Evolutionary conservation across 2,797 vertebrate genomes (phyloP).

Genomic region (Falco berigora): DNA sequence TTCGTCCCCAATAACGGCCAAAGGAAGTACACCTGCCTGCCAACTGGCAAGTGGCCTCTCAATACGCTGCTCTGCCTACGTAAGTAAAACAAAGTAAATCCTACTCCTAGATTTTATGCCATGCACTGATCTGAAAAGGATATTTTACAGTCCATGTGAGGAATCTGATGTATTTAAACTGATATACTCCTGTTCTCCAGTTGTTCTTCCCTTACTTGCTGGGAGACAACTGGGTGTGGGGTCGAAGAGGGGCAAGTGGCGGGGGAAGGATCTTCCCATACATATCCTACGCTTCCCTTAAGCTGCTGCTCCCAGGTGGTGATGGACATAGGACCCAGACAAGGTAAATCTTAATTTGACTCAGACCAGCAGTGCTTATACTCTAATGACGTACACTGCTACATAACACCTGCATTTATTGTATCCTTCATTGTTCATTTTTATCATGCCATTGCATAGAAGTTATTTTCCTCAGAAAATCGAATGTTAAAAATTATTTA

Average conservation of each 20-base stretch:
- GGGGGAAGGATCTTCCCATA: neutral
- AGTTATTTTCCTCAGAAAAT: neutral
- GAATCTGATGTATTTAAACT: rapidly evolving
- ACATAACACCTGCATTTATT: neutral
- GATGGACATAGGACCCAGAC: rapidly evolving
- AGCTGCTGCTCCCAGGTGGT: neutral
- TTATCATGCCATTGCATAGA: neutral
- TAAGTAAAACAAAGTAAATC: conserved; percentile 69
- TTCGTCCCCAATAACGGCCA: conserved; percentile 62
- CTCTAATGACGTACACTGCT: neutral
- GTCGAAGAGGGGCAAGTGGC: too few species aligned
- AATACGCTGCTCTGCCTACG: conserved; percentile 77
- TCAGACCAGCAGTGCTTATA: neutral
- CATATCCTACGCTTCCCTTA: rapidly evolving
- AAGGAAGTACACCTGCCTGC: conserved; percentile 72
- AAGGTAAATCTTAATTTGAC: neutral
- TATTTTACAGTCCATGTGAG: rapidly evolving
- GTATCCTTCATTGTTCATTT: neutral
- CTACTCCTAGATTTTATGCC: neutral
- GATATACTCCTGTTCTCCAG: rapidly evolving
- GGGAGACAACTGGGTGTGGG: neutral
- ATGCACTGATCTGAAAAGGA: neutral
- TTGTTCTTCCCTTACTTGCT: neutral
- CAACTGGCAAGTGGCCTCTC: conserved; percentile 73
- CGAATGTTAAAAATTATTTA: neutral